phyloP scores from a whole-genome alignment of 2,888 invertebrate species.

The Tetrapedia diversipes region DNA sequence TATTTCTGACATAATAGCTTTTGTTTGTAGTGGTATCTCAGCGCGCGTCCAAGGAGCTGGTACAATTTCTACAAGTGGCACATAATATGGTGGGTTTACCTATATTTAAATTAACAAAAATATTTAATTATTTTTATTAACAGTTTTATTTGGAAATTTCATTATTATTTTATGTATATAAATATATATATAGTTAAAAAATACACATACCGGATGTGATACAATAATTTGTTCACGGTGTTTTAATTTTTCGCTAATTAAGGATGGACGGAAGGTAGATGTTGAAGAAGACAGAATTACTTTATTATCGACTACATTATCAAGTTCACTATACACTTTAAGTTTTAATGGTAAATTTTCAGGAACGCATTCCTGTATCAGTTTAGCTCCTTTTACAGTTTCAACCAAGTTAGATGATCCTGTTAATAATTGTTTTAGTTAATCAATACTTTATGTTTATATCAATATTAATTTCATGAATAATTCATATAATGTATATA shows the following conservation, averaged over 20 bases:
- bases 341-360: constrained; percentile 94
- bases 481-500: neutral
- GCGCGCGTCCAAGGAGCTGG: constrained; percentile 96
- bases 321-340: constrained; percentile 90
- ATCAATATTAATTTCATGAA: neutral
- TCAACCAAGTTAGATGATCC: constrained; percentile 88
- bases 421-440: constrained; percentile 72
- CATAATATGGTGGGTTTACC: constrained; percentile 98
- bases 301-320: constrained; percentile 89
- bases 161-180: neutral
- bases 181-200: neutral
- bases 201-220: constrained; percentile 90
- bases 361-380: constrained; percentile 97
- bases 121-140: neutral
- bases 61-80: constrained; percentile 96
- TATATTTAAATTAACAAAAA: constrained; percentile 68
- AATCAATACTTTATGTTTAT: neutral
- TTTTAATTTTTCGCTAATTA: constrained; percentile 91
- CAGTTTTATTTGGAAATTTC: neutral
- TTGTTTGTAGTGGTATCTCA: constrained; percentile 89
- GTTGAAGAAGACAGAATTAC: constrained; percentile 96
- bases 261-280: constrained; percentile 95
- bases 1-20: constrained; percentile 92
- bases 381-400: constrained; percentile 89
- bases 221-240: constrained; percentile 90